Conservation (phyloP, 2,113 vertebrate genomes). For the Naja naja region DNA sequence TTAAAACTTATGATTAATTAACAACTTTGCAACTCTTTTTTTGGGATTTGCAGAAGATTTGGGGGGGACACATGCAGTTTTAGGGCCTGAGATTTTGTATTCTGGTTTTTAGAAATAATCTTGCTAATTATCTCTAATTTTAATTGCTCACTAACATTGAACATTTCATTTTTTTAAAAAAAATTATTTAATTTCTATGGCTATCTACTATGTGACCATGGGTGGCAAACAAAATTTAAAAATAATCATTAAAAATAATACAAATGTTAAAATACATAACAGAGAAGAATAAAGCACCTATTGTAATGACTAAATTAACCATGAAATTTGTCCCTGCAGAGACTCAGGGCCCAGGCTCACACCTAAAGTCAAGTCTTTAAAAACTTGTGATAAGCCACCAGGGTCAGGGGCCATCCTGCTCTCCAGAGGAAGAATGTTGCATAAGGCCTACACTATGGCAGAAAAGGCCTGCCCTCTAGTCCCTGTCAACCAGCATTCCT, state of each 20-base stretch:
- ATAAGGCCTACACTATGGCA: background rate
- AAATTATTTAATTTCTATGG: background rate
- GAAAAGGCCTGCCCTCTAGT: background rate
- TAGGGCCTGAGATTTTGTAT: background rate
- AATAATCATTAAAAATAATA: background rate
- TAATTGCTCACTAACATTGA: background rate
- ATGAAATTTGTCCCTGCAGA: background rate
- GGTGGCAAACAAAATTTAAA: background rate
- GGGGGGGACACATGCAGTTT: background rate
- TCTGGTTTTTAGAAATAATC: background rate
- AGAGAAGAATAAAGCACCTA: background rate
- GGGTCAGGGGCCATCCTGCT: background rate
- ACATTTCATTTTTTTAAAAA: background rate
- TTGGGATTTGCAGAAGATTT: background rate
- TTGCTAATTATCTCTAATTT: background rate
- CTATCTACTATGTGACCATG: background rate
- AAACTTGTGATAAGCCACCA: background rate
- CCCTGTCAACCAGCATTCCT: background rate
- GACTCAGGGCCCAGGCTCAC: background rate
- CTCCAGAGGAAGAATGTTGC: background rate
- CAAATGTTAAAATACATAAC: background rate
- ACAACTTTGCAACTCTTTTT: background rate
- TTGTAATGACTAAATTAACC: background rate
- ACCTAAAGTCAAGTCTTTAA: background rate
- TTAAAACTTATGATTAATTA: background rate